These are phyloP conservation scores for Protobothrops flavoviridis DNA, from an alignment of 2,113 vertebrate species.

Conservation along the genomic window DNA sequence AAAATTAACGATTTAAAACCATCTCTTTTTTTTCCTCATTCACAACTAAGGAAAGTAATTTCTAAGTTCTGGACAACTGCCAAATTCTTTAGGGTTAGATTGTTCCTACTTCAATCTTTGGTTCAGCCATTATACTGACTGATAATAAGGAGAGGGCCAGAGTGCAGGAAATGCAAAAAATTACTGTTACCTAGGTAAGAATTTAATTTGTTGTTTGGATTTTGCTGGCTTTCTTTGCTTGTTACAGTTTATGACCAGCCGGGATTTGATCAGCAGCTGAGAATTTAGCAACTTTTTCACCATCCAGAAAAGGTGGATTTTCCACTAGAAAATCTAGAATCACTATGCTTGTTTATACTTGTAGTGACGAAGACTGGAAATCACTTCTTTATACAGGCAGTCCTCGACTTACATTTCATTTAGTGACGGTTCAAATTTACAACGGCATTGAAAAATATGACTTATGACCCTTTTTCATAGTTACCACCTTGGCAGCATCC, in stretches of 20 bases:
- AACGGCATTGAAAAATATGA: not conserved
- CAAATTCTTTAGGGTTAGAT: not conserved
- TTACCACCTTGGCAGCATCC: not conserved
- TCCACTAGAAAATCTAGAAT: not conserved
- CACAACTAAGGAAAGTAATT: not conserved
- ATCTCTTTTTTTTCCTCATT: not conserved
- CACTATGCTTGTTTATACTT: not conserved
- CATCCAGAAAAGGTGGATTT: not conserved
- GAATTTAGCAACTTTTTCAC: not conserved
- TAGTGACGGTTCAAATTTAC: not conserved
- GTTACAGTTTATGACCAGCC: not conserved
- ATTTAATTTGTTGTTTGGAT: not conserved
- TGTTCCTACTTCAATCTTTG: not conserved
- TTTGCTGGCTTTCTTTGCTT: not conserved
- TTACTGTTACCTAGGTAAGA: not conserved
- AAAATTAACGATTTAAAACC: not conserved
- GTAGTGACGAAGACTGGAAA: not conserved
- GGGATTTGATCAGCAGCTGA: not conserved
- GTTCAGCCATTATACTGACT: not conserved
- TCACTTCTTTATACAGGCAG: not conserved
- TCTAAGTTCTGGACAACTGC: not conserved
- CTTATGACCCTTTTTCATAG: not conserved
- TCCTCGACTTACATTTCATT: not conserved
- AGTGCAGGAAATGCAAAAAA: not conserved
- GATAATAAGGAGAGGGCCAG: not conserved